phyloP scores from a whole-genome alignment of 2,113 vertebrate species.

The Prionailurus bengalensis region DNA sequence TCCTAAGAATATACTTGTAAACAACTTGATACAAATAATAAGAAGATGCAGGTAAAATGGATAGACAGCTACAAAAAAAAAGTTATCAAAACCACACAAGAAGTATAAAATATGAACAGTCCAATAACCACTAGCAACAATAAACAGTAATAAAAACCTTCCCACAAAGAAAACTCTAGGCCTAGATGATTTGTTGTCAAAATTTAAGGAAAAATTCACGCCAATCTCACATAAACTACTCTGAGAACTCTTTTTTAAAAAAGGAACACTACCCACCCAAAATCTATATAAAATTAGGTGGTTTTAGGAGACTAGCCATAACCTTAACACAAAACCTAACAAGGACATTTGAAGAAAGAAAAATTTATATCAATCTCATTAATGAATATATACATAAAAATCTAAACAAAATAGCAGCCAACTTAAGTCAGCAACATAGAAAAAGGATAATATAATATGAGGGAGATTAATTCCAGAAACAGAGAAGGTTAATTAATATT shows the following conservation, averaged over 20 bases:
- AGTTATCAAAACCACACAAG: neutral
- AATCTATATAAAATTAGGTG: neutral
- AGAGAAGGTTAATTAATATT: neutral
- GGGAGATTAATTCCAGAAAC: neutral
- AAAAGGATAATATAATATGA: neutral
- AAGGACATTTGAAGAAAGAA: neutral
- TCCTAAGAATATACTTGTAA: neutral
- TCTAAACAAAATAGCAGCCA: neutral
- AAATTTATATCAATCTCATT: neutral
- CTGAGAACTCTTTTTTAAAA: neutral
- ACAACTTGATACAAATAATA: neutral
- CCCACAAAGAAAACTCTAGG: neutral
- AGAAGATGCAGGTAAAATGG: neutral
- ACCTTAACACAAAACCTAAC: neutral
- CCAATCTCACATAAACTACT: neutral
- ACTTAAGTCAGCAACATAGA: neutral
- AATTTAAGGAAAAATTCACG: neutral
- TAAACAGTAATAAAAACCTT: neutral
- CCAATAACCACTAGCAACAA: neutral
- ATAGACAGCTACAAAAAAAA: neutral
- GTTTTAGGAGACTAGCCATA: neutral
- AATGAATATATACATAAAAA: neutral
- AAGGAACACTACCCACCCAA: neutral
- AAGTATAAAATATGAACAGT: neutral
- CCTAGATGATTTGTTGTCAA: neutral